Conservation (phyloP, 1,140 invertebrate genomes). For the Periplaneta americana region DNA sequence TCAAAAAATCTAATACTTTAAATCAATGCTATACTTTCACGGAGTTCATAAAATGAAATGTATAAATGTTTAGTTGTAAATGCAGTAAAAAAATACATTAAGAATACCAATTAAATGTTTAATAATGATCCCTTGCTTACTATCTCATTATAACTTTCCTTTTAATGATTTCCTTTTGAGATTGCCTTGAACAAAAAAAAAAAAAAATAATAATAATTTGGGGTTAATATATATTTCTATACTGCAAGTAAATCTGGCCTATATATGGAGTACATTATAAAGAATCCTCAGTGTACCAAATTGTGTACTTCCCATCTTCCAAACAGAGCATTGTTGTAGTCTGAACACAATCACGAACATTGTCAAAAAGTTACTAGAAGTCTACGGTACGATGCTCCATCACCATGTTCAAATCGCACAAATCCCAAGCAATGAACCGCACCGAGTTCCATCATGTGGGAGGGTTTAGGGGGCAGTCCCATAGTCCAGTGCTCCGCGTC, state of each 20-base stretch:
- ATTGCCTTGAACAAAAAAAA: not conserved
- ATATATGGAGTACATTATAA: not conserved
- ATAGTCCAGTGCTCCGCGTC: slow-evolving; percentile 35
- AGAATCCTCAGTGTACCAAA: not conserved
- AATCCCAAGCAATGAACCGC: not conserved
- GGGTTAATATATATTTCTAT: not conserved
- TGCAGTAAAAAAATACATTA: not conserved
- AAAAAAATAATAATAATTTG: not conserved
- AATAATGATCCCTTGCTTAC: not conserved
- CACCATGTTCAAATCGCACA: not conserved
- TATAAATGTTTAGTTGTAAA: not conserved
- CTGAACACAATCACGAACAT: not conserved
- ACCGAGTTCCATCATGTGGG: slow-evolving; percentile 18
- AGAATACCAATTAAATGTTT: not conserved
- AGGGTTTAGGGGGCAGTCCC: slow-evolving; percentile 36
- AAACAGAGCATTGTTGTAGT: not conserved
- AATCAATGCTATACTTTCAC: not conserved
- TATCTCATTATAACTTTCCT: not conserved
- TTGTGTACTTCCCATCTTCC: not conserved
- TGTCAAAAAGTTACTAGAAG: not conserved
- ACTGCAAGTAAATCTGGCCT: not conserved
- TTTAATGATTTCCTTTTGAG: not conserved
- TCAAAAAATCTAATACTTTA: no score
- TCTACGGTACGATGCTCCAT: not conserved
- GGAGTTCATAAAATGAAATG: not conserved